Evolutionary conservation across 1,140 invertebrate species (phyloP).

Genomic region (Sinella curviseta): DNA sequence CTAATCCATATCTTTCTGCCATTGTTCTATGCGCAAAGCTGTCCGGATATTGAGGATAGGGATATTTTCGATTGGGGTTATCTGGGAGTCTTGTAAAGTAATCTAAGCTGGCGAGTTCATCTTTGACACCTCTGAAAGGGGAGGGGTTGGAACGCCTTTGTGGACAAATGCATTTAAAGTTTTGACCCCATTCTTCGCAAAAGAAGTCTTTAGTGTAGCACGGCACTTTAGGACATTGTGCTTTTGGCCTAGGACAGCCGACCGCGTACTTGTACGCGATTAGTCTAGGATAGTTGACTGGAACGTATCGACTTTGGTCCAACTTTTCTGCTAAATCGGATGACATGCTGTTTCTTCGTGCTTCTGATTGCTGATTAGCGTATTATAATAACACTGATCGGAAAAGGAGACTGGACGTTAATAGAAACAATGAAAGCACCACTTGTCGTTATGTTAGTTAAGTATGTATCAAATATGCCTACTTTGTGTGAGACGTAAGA

Average conservation of each 20-base stretch:
- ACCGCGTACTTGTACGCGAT: neutral
- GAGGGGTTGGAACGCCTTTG: neutral
- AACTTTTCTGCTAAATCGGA: neutral
- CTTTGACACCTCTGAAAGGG: neutral
- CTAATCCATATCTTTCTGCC: neutral
- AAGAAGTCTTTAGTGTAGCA: slow-evolving; percentile 4
- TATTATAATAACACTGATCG: too few species aligned
- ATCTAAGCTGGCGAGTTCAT: neutral
- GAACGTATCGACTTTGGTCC: neutral
- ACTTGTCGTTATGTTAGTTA: too few species aligned
- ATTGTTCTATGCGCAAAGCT: neutral
- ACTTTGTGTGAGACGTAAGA: too few species aligned
- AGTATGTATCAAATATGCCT: neutral
- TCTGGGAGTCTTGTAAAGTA: neutral
- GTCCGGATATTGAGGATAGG: neutral
- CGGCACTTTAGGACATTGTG: neutral
- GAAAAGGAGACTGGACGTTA: too few species aligned
- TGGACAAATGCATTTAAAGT: slow-evolving; percentile 13
- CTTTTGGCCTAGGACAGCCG: neutral
- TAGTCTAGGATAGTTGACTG: neutral
- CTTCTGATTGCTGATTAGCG: neutral
- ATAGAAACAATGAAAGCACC: too few species aligned
- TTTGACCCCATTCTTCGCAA: neutral
- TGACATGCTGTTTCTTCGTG: neutral
- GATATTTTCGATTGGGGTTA: neutral